A percentile compares a stretch with the other conserved stretches of the same genome.
phyloP scores from a whole-genome alignment of 2,888 invertebrate species.

The Rotaria socialis region DNA sequence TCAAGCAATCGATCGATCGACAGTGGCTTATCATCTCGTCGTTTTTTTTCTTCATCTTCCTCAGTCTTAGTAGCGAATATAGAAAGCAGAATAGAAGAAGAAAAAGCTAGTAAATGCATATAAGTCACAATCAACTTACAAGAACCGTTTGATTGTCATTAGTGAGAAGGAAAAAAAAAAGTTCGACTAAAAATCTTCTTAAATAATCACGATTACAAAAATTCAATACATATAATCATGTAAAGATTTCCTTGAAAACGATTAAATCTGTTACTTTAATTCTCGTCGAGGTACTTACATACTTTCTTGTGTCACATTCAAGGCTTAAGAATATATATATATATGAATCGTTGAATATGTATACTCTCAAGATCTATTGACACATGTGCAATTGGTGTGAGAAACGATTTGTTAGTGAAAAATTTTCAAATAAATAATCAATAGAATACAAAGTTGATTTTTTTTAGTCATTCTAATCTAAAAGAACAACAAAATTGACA shows the following conservation, averaged over 20 bases:
- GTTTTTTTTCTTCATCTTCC: background rate
- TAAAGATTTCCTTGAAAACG: background rate
- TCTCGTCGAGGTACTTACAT: background rate
- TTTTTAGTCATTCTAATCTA: background rate
- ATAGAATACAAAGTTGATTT: background rate
- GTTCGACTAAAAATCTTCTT: background rate
- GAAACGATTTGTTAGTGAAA: background rate
- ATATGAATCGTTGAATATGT: background rate
- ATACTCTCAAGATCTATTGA: too few relatives aligned
- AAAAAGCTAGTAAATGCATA: background rate
- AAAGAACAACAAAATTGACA: slow-evolving; percentile 27
- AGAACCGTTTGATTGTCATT: background rate
- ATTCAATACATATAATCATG: background rate
- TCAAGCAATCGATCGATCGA: slow-evolving; percentile 9
- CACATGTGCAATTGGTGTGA: background rate
- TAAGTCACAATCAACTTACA: background rate
- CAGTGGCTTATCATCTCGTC: background rate
- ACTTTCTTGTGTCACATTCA: background rate
- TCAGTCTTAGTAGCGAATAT: background rate
- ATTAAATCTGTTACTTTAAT: background rate
- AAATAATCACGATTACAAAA: background rate
- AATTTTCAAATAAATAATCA: background rate
- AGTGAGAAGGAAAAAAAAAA: background rate
- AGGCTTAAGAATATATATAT: background rate
- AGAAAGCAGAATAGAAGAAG: background rate